Evolutionary conservation across 2,888 invertebrate genomes (phyloP), one percentile per base, ranked within the genome.

Genomic region (Carcina quercana): DNA sequence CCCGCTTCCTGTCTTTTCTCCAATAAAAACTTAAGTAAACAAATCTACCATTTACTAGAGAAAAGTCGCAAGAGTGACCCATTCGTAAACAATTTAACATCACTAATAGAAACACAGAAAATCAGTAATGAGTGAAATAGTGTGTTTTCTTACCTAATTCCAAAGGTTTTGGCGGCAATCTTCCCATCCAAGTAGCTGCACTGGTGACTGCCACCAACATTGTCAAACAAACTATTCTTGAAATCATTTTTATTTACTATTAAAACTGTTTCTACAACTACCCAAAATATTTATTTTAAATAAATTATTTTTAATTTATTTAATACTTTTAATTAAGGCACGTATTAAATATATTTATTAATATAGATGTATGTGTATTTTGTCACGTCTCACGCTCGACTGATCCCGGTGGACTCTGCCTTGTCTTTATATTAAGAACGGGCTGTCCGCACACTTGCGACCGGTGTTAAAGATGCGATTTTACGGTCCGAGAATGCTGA

Each of bases 361-460:
- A 24, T 24, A 12, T 24, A 24, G 10, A 8, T 12, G 5, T 24
- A 20, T n/a, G n/a, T n/a, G n/a, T n/a, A 13, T 24, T 4, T 24
- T 8, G 7, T 17, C 11, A 14, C 31, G 20, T 14, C 19, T 19
- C 19, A 10, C 17, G n/a, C 49, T 38, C 57, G 59, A 78, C 75
- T 78, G 78, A 44, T 58, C 45, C 29, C 28, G 38, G 28, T 21
- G 33, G 38, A 45, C 39, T 33, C 47, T 29, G 38, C 39, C 46
- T 46, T 52, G 59, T 69, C 72, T 69, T 74, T 78, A 69, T 78
- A 78, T 78, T 59, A 53, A 34, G 41, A 48, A 43, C 53, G 45
- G 55, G 57, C 58, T 15, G 47, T 8, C 36, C 33, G 38, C 55
- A 25, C 15, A 25, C 17, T n/a, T 5, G 24, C 24, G 17, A 17